Conservation (phyloP, 2,888 invertebrate species). For the Chaitophorus viminalis region DNA sequence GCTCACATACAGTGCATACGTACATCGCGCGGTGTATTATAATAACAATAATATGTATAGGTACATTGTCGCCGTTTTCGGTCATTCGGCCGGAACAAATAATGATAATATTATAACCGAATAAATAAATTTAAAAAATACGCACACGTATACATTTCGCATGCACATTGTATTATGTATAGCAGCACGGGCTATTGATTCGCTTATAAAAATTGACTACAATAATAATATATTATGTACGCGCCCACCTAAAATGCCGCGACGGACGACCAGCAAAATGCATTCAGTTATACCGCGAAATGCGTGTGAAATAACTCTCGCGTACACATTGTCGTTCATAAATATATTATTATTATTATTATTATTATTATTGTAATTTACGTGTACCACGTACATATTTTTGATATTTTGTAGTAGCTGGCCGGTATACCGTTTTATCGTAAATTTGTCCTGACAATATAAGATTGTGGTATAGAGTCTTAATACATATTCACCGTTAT, state of each 20-base stretch:
- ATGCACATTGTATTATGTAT: neutral
- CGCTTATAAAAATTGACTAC: neutral
- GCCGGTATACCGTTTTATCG: too few species aligned
- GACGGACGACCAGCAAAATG: constrained; percentile 28
- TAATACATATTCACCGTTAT: too few species aligned
- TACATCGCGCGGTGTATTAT: neutral
- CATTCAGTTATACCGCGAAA: constrained; percentile 13
- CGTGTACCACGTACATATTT: too few species aligned
- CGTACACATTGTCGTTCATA: constrained; percentile 8
- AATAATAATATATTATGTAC: too few species aligned
- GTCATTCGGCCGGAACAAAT: neutral
- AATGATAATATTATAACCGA: neutral
- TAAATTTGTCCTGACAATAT: too few species aligned
- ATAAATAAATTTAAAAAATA: neutral
- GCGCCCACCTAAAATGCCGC: too few species aligned
- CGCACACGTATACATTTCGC: neutral
- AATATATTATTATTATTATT: too few species aligned
- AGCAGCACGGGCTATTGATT: neutral
- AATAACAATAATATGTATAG: neutral
- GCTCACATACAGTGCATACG: neutral
- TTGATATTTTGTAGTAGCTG: too few species aligned
- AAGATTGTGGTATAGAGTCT: too few species aligned
- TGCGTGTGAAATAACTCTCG: constrained; percentile 37
- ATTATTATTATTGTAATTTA: too few species aligned
- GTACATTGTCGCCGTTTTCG: neutral